These are phyloP conservation scores for Bombycilla garrulus DNA, from an alignment of 2,113 vertebrate genomes.

Conservation along the genomic window DNA sequence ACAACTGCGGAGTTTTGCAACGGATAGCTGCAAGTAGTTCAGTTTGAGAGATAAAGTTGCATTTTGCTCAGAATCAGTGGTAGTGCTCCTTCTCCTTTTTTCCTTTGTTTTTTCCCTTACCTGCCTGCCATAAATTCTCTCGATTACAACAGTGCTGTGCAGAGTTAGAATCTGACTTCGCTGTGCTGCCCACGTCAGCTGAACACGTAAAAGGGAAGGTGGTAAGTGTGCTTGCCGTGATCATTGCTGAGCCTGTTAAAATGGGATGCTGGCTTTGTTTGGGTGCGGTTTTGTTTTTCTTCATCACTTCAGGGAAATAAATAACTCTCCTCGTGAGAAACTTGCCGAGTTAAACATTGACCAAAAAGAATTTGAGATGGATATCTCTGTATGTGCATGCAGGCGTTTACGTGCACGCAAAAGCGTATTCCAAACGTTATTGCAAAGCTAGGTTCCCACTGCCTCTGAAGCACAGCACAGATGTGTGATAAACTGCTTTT, in stretches of 20 bases:
- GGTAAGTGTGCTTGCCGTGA: conserved; percentile 16
- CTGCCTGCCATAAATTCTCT: background rate
- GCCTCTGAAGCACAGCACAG: background rate
- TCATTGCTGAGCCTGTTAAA: background rate
- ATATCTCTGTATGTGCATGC: background rate
- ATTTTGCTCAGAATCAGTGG: background rate
- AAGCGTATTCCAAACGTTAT: background rate
- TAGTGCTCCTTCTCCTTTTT: background rate
- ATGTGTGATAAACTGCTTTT: background rate
- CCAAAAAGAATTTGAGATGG: background rate
- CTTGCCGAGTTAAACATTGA: background rate
- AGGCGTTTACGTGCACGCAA: background rate
- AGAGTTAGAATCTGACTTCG: background rate
- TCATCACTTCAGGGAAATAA: background rate
- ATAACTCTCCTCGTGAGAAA: background rate
- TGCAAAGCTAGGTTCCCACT: background rate
- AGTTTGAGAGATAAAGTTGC: background rate
- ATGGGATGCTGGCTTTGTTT: background rate
- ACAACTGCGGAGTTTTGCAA: background rate
- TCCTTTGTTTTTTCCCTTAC: fast-evolving
- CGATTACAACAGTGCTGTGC: conserved; percentile 33
- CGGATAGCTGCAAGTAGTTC: background rate
- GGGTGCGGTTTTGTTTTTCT: background rate
- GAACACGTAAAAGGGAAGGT: conserved; percentile 11
- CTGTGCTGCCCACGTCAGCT: background rate